Evolutionary conservation across 2,888 invertebrate genomes (phyloP), one percentile per base, ranked within the genome.

Genomic region (Mythimna vitellina): DNA sequence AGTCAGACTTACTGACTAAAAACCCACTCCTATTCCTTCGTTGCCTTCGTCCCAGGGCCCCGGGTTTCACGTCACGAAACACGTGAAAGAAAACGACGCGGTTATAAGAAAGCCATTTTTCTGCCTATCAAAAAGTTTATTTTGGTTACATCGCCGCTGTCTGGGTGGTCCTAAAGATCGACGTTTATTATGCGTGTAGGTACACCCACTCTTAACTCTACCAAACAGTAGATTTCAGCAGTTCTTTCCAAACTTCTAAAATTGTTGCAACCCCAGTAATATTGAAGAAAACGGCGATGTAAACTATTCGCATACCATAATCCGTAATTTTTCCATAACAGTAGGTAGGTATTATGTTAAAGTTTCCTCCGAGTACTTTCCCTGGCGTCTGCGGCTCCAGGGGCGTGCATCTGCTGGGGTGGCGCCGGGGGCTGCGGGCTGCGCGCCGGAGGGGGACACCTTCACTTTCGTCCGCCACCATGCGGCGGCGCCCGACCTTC

Each of bases 401-500:
- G 70, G 79, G 77, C 81, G 80, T 82, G 81, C 82, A 84, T 85
- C 86, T 78, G 80, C 73, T 69, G 81, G 81, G 84, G 72, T 29
- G 78, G 35, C 20, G 51, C n/a, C 12, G 49, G 57, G 35, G 46
- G 25, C n/a, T 38, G 83, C 68, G 70, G 74, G 76, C 82, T 84
- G 81, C 73, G 83, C n/a, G 29, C 9, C 12, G 82, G 74, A 65
- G n/a, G n/a, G 82, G 80, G 79, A 84, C 76, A 92, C 92, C 88
- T 94, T 94, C 93, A 92, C 94, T 95, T 94, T 95, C 94, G 82
- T 88, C 89, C 84, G 87, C 76, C 87, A 84, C 87, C 88, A 73
- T 51, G 29, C 76, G 65, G 80, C 73, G 88, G 74, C 81, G 83
- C 81, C 80, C 90, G 91, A 92, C 91, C 91, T 91, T 92, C 89